These are phyloP conservation scores for Ectropis grisescens DNA, from an alignment of 1,140 invertebrate genomes.

Conservation along the genomic window DNA sequence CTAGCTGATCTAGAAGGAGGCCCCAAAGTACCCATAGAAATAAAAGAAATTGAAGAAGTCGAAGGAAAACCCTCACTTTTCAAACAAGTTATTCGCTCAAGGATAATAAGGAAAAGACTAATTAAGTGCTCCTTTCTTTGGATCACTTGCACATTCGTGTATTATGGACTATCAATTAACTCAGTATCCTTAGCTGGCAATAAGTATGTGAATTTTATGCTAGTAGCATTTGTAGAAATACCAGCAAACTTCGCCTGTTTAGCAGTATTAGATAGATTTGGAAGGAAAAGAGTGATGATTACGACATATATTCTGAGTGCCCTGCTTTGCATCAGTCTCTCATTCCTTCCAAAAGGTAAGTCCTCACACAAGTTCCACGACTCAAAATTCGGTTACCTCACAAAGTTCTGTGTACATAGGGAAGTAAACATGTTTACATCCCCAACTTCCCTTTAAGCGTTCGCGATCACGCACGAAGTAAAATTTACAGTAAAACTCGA, in stretches of 20 bases:
- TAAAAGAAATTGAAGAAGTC: constrained; percentile 11
- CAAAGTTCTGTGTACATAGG: too few species aligned
- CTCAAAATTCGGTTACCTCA: too few species aligned
- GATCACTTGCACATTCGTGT: constrained; percentile 72
- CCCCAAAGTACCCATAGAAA: constrained; percentile 18
- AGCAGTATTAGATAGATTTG: constrained; percentile 45
- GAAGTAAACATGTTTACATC: too few species aligned
- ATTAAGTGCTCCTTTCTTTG: constrained; percentile 50
- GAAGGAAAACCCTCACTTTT: constrained; percentile 24
- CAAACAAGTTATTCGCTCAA: constrained; percentile 36
- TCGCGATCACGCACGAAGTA: too few species aligned
- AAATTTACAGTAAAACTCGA: too few species aligned
- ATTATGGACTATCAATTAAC: constrained; percentile 78
- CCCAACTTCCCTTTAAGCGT: too few species aligned
- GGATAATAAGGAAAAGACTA: constrained; percentile 43
- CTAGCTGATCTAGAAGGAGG: constrained; percentile 28
- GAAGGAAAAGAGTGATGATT: constrained; percentile 47
- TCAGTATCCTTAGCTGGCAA: constrained; percentile 76
- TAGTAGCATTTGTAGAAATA: constrained; percentile 71
- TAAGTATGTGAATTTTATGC: constrained; percentile 72
- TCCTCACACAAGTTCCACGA: too few species aligned
- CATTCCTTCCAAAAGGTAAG: constrained; percentile 50
- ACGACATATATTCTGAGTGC: constrained; percentile 51
- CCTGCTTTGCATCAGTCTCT: constrained; percentile 46
- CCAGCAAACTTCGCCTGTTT: constrained; percentile 69